Evolutionary conservation across 2,888 invertebrate species (phyloP), one percentile per base, ranked within the genome.

Genomic region (Bellardia bayeri): DNA sequence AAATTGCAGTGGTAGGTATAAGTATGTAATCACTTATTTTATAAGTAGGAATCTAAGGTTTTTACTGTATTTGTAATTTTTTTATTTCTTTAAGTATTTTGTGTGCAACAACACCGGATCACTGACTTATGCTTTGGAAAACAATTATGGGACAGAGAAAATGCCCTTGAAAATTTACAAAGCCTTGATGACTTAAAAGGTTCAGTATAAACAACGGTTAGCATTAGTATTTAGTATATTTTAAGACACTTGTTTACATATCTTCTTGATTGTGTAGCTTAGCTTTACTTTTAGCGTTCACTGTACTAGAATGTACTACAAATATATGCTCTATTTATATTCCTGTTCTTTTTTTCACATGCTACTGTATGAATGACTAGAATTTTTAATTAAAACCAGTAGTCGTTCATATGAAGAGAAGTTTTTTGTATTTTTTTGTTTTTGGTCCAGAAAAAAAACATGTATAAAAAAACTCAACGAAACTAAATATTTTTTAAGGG

Each of bases 351-450:
- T 54, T 23, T 56, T 56, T 72, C 63, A 72, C 49, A 37, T 61
- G 69, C 61, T 69, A 16, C 64, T 72, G 23, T 81, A 64, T 64
- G 72, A 81, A 81, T 82, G 81, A 81, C 64, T 81, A 81, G 81
- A 81, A 81, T 81, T 74, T 80, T 81, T 81, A 81, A 81, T 81
- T 81, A 81, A 81, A 81, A 81, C 64, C 81, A 56, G 33, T 64
- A 81, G 72, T 33, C 74, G 63, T 72, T 72, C 72, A 81, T 66
- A 66, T 45, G 54, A 74, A 56, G 9, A 72, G 33, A 45, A 74
- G 72, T 74, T 23, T 23, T 23, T 23, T 37, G 66, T 37, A 69
- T 37, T 80, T 69, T 80, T 80, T 61, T 76, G 37, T 37, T 45
- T 69, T 61, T 80, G 9, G 23, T 54, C 37, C 9, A 56, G 42